Evolutionary conservation across 2,797 vertebrate species (phyloP), one percentile per base, ranked within the genome.

Genomic region (Falco berigora): DNA sequence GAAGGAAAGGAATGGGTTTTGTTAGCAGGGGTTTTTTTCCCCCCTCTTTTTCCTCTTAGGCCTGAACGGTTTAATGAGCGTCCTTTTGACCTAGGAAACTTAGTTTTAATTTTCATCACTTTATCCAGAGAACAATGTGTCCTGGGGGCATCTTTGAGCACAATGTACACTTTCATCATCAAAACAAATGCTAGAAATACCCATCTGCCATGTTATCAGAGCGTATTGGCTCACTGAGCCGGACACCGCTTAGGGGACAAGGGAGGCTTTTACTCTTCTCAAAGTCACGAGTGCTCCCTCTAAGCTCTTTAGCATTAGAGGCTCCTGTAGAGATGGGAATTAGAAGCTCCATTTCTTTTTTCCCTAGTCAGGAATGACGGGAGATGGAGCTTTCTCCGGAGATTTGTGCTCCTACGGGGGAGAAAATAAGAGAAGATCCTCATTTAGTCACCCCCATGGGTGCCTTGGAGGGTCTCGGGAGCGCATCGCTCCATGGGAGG

Each of bases 101-200:
- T 93, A 19, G 93, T 96, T 92, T 92, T 96, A 94, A 97, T 97
- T 97, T 92, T 67, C 86, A 93, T 86, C 64, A 13, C 92, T 96
- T 96, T 80, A 90, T 49, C 75, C 85, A 56, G 94, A 94, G 94
- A 96, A 97, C 93, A 92, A 95, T 94, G 90, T 97, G 94, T 97
- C 97, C 96, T 96, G 96, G 93, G 95, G 96, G 94, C 94, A 93
- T 95, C 94, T 94, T 96, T 96, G 76, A 96, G 92, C 94, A 93
- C 91, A 96, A 93, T 93, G 95, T 90, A 96, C 91, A 89, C 94
- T 96, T 96, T 92, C 95, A 95, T 96, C 96, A 94, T 97, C 95
- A 90, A 96, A 96, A 96, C 94, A 96, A 97, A 96, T 64, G 79
- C 94, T 95, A 28, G 95, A 92, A 96, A 95, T 96, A 96, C 96